Conservation (phyloP, 2,888 invertebrate genomes). For the Agrilus biguttatus region DNA sequence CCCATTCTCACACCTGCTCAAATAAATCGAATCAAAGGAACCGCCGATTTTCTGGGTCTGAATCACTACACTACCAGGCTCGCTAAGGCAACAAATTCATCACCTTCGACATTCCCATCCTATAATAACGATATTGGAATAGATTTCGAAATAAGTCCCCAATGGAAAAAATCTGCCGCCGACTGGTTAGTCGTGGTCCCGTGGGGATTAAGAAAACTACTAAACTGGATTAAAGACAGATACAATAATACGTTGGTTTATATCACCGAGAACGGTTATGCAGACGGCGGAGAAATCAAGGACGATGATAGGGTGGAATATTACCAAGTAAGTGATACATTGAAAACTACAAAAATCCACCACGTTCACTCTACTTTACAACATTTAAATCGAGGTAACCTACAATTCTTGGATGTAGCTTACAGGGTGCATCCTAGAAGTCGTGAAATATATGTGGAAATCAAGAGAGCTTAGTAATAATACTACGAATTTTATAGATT, state of each 20-base stretch:
- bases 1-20: conserved; percentile 44
- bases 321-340: conserved; percentile 16
- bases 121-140: conserved; percentile 32
- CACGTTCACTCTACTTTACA: too few species aligned
- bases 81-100: conserved; percentile 25
- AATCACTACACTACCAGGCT: conserved; percentile 49
- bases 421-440: too few species aligned
- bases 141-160: conserved; percentile 26
- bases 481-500: too few species aligned
- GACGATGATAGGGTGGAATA: conserved; percentile 36
- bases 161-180: conserved; percentile 36
- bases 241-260: conserved; percentile 38
- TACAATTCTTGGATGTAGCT: too few species aligned
- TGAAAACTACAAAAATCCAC: too few species aligned
- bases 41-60: conserved; percentile 54
- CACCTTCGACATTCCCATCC: conserved; percentile 31
- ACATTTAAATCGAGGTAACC: too few species aligned
- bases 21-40: conserved; percentile 38
- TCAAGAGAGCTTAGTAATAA: too few species aligned
- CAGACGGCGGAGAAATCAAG: conserved; percentile 32
- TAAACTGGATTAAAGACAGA: conserved; percentile 32
- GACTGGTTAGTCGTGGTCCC: conserved; percentile 36
- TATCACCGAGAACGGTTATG: conserved; percentile 45
- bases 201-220: conserved; percentile 42
- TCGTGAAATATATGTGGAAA: too few species aligned